phyloP scores from a whole-genome alignment of 2,888 invertebrate genomes.

The Eupsilia transversa region DNA sequence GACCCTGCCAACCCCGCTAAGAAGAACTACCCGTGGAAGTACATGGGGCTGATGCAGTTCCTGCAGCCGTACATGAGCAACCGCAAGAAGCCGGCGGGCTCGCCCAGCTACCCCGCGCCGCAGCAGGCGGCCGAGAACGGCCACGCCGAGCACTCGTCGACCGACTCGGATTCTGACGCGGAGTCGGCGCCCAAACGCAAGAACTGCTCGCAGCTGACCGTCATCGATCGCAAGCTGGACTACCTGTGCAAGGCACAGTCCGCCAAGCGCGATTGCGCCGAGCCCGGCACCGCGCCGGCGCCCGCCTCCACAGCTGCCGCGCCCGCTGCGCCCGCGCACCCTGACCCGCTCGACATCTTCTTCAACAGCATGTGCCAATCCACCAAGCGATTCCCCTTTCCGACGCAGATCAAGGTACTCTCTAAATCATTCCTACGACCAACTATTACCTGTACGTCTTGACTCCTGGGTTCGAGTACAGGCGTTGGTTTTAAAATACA shows the following conservation, averaged over 20 bases:
- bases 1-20: slow-evolving; percentile 75
- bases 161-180: slow-evolving; percentile 71
- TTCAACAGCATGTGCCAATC: slow-evolving; percentile 88
- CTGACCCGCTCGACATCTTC: slow-evolving; percentile 86
- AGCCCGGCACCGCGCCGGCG: slow-evolving; percentile 61
- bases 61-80: slow-evolving; percentile 88
- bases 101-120: slow-evolving; percentile 66
- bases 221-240: slow-evolving; percentile 81
- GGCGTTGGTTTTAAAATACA: too few relatives aligned
- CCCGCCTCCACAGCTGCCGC: slow-evolving; percentile 31
- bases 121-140: slow-evolving; percentile 52
- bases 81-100: slow-evolving; percentile 80
- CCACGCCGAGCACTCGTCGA: slow-evolving; percentile 60
- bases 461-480: neutral
- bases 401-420: slow-evolving; percentile 79
- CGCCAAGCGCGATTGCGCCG: slow-evolving; percentile 65
- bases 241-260: slow-evolving; percentile 77
- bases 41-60: slow-evolving; percentile 86
- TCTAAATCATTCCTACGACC: neutral
- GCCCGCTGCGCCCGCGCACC: slow-evolving; percentile 59
- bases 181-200: slow-evolving; percentile 74
- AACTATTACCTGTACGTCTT: neutral
- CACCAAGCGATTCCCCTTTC: slow-evolving; percentile 85
- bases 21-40: slow-evolving; percentile 85
- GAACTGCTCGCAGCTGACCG: slow-evolving; percentile 73